These are phyloP conservation scores for Loxodonta africana DNA, from an alignment of 2,113 vertebrate species.

Conservation along the genomic window DNA sequence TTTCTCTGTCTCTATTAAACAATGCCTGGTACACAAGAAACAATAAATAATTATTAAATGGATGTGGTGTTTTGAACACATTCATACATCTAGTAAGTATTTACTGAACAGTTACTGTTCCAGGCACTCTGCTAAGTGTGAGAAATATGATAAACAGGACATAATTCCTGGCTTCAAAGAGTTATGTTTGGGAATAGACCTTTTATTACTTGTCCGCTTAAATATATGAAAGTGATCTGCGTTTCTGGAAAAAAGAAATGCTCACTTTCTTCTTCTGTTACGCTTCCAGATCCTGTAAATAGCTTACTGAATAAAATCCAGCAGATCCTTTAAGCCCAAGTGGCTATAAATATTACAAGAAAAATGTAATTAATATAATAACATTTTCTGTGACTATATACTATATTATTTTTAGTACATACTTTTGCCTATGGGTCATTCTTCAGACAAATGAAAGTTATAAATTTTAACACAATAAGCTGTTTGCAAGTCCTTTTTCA, in stretches of 20 bases:
- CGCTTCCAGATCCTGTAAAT: slow-evolving; percentile 2
- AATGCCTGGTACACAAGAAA: background rate
- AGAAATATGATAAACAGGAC: background rate
- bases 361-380: background rate
- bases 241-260: background rate
- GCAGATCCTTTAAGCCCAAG: background rate
- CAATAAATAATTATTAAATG: background rate
- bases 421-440: background rate
- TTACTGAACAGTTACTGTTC: background rate
- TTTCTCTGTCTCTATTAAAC: background rate
- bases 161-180: background rate
- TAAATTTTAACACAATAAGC: background rate
- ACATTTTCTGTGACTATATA: background rate
- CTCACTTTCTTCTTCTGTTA: background rate
- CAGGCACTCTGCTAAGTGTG: background rate
- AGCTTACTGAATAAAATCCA: slow-evolving; percentile 22
- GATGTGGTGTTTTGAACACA: background rate
- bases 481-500: background rate
- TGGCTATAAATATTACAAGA: background rate
- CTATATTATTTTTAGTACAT: background rate
- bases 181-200: background rate
- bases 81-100: background rate
- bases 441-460: slow-evolving; percentile 5
- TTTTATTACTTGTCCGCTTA: background rate
- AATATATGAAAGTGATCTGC: background rate